A percentile compares a stretch with the other conserved stretches of the same genome.
Evolutionary conservation across 1,140 invertebrate species (phyloP).

Genomic region (Drosophila yakuba): DNA sequence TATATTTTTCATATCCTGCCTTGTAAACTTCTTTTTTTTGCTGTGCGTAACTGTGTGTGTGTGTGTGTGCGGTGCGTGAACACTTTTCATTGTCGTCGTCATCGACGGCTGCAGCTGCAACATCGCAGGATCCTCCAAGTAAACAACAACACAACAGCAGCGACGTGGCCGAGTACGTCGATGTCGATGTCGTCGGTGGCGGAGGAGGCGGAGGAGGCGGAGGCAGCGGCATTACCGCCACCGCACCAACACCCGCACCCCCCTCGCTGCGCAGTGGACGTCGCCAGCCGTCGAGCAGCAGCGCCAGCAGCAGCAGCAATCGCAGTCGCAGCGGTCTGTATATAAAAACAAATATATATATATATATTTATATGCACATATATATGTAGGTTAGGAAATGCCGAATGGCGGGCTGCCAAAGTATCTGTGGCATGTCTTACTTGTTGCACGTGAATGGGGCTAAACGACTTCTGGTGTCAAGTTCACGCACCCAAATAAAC

Average conservation of each 20-base stretch:
- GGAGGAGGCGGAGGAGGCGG: slow-evolving; percentile 48
- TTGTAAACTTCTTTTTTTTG: slow-evolving; percentile 1
- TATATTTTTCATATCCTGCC: slow-evolving; percentile 26
- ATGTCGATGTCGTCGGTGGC: slow-evolving; percentile 51
- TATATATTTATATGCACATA: too few species aligned
- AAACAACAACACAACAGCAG: slow-evolving; percentile 19
- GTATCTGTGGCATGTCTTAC: not conserved
- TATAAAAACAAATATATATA: not conserved
- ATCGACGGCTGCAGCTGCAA: slow-evolving; percentile 5
- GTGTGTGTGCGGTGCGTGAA: slow-evolving; percentile 5
- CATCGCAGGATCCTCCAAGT: slow-evolving; percentile 2
- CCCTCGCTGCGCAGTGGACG: slow-evolving; percentile 40
- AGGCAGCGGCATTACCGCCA: slow-evolving; percentile 34
- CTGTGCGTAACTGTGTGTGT: slow-evolving; percentile 3
- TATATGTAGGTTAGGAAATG: too few species aligned
- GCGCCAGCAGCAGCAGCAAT: slow-evolving; percentile 73
- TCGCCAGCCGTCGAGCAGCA: slow-evolving; percentile 60
- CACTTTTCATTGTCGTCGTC: slow-evolving; percentile 3
- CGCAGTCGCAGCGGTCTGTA: slow-evolving; percentile 71
- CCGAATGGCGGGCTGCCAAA: too few species aligned
- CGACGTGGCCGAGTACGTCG: slow-evolving; percentile 56
- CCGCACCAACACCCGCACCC: slow-evolving; percentile 1
- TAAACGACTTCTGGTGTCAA: not conserved
- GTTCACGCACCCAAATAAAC: slow-evolving; percentile 4
- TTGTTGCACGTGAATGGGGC: slow-evolving; percentile 16